Conservation (phyloP, 2,113 vertebrate genomes). For the Entomyzon cyanotis region DNA sequence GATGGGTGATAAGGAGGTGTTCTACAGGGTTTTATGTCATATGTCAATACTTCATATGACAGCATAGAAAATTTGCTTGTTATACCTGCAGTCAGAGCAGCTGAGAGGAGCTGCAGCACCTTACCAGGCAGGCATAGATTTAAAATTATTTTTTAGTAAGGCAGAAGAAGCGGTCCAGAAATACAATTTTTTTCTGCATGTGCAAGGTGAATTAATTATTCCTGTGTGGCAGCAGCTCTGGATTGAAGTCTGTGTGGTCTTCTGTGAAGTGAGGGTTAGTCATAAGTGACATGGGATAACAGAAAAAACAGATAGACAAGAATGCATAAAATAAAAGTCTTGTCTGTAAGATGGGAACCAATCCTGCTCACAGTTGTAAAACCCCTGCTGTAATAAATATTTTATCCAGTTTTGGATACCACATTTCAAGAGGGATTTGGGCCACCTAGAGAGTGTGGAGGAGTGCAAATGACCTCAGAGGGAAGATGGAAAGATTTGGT, state of each 20-base stretch:
- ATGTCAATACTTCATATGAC: not conserved
- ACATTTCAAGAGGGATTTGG: not conserved
- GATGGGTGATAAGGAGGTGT: not conserved
- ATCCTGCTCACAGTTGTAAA: not conserved
- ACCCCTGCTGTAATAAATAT: not conserved
- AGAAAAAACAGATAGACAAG: not conserved
- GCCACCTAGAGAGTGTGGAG: not conserved
- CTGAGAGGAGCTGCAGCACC: not conserved
- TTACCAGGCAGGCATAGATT: not conserved
- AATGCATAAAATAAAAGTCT: not conserved
- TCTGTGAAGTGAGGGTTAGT: not conserved
- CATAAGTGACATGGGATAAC: not conserved
- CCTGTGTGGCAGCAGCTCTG: not conserved
- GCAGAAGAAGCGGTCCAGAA: not conserved
- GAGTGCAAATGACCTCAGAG: conserved; percentile 30
- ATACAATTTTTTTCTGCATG: not conserved
- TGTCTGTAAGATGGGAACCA: not conserved
- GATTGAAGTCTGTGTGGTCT: not conserved
- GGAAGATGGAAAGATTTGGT: not conserved
- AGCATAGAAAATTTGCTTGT: not conserved
- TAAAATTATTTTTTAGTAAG: not conserved
- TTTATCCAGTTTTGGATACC: not conserved
- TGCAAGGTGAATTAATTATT: not conserved
- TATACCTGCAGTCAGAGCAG: not conserved
- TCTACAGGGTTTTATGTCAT: not conserved